These are phyloP conservation scores for Onthophagus sagittarius DNA, from an alignment of 2,888 invertebrate genomes.

Conservation along the genomic window DNA sequence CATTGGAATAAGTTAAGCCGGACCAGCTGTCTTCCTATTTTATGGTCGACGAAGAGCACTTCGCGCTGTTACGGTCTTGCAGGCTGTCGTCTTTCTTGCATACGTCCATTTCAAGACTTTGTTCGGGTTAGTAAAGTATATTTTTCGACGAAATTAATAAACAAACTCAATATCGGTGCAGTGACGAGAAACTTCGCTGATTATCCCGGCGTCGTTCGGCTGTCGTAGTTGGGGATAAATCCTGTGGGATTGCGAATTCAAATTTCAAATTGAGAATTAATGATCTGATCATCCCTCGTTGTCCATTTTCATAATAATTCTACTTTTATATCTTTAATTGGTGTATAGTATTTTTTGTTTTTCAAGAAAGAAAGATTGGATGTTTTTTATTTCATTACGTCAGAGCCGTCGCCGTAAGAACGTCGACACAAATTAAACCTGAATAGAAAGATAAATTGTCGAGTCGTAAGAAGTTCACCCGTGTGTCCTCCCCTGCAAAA, in stretches of 20 bases:
- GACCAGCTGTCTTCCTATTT: slow-evolving; percentile 44
- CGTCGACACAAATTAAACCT: neutral
- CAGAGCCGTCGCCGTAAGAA: neutral
- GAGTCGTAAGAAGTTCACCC: neutral
- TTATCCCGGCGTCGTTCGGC: neutral
- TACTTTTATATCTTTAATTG: neutral
- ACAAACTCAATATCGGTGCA: neutral
- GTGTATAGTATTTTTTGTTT: neutral
- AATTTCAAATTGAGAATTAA: too few relatives aligned
- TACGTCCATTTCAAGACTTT: slow-evolving; percentile 28
- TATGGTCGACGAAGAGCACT: slow-evolving; percentile 45
- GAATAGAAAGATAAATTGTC: neutral
- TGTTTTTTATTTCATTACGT: neutral
- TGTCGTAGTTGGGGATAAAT: neutral
- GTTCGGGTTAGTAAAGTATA: neutral
- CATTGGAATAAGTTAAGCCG: slow-evolving; percentile 37
- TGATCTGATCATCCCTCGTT: too few relatives aligned
- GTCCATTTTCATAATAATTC: too few relatives aligned
- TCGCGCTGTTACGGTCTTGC: slow-evolving; percentile 41
- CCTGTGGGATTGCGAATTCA: too few relatives aligned
- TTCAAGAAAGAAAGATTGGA: neutral
- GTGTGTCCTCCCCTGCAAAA: neutral
- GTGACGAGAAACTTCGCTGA: neutral
- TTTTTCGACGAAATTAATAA: neutral
- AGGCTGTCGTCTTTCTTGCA: slow-evolving; percentile 39